Base-by-base conservation (phyloP, 2,888 invertebrate genomes). In the Heteromurus nitidus region DNA sequence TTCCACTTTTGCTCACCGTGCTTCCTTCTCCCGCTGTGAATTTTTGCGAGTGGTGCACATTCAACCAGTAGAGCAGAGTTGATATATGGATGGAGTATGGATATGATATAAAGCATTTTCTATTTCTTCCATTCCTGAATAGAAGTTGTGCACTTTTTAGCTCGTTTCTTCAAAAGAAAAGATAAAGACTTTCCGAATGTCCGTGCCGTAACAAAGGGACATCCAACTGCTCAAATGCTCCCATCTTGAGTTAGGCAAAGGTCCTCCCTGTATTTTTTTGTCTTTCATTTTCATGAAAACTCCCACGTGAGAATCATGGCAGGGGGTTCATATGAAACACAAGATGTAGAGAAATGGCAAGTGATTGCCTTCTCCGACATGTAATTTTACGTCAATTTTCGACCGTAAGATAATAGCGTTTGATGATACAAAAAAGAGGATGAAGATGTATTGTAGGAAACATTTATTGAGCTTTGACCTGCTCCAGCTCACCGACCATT, bases 351-450 rank as follows among this genome's bases (percentile, higher is more conserved):
- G 36, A 36, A 13, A 36, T n/a, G n/a, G 24, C n/a, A 22, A 26
- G 18, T 24, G 55, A 36, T 55, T 36, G 62, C 18, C 22, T 22
- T n/a, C 16, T 50, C 22, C 44, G 76, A 76, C 47, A 58, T 69
- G 76, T 60, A 76, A 76, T 76, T n/a, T 76, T 76, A 69, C 76
- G 76, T 76, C 68, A 76, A 76, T 75, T 62, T 28, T 62, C 31
- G 42, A 36, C 47, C 44, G 44, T 30, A 69, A 76, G 76, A 76
- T 76, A 76, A 76, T 69, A 65, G 62, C 76, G 68, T 76, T 62
- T 64, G 36, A 9, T 20, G 22, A 58, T 24, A n/a, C n/a, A n/a
- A n/a, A n/a, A n/a, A n/a, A n/a, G n/a, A n/a, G n/a, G n/a, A n/a
- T n/a, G n/a, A n/a, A n/a, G n/a, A n/a, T n/a, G n/a, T 36, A 13